Base-by-base conservation (phyloP, 2,113 vertebrate genomes). In the Oryzias javanicus region DNA sequence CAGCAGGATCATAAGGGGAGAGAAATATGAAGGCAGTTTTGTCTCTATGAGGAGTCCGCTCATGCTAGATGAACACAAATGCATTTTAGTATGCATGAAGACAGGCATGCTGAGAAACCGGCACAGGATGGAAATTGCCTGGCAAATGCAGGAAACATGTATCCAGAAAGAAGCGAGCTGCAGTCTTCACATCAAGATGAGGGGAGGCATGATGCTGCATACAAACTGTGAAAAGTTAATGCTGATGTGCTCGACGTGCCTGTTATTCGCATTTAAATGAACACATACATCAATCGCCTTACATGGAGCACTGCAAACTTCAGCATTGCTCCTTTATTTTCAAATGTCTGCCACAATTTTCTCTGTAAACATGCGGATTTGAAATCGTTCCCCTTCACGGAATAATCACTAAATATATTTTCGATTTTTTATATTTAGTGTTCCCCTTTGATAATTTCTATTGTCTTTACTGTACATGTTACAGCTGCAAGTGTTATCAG, bases 41-140 rank as follows among this genome's bases (percentile, higher is more conserved):
- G 59, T 70, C 67, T 76, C 50, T 63, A 70, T 70, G 57, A 73
- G 51, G 45, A 55, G 59, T 69, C 65, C 74, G 55, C 64, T 67
- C 53, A 55, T 53, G 66, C 44, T 10, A 71, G 49, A 66, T 67
- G 61, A 42, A 67, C 68, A 79, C 66, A 74, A 67, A 76, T 55
- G 62, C 20, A 46, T 44, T 53, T 55, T 70, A 49, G 54, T 65
- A 71, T 69, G 72, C 78, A 79, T 64, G 76, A 71, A 58, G 63
- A 67, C 22, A 76, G 64, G 69, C 47, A 8, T 24, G 68, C 22
- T 61, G 51, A 20, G 67, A 67, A 67, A 63, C 64, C 25, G 40
- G 60, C 22, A 49, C 56, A 62, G 49, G 56, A 22, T 56, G 45
- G 58, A 63, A 74, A 67, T 62, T 42, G 46, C 18, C 46, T 3